phyloP scores from a whole-genome alignment of 1,140 invertebrate species.

The Drosophila ogumai region DNA sequence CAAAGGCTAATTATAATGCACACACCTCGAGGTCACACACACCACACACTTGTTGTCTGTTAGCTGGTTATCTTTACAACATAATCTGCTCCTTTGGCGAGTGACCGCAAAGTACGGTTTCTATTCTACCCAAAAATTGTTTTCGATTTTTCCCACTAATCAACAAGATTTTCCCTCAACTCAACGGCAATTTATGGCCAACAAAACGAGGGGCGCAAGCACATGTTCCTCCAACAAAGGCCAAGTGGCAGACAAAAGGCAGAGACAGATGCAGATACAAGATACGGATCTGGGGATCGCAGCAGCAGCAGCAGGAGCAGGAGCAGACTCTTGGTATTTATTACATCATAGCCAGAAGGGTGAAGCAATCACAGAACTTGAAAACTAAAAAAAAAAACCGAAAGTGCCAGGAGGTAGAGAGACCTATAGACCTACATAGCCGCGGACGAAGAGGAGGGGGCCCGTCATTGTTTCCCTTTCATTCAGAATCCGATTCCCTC shows the following conservation, averaged over 20 bases:
- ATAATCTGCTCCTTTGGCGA: slow-evolving; percentile 53
- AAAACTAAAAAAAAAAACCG: slow-evolving; percentile 70
- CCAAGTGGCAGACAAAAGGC: slow-evolving; percentile 26
- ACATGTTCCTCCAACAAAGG: slow-evolving; percentile 63
- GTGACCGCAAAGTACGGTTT: slow-evolving; percentile 73
- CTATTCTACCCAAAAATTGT: slow-evolving; percentile 31
- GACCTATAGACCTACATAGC: slow-evolving; percentile 81
- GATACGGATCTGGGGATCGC: slow-evolving; percentile 50
- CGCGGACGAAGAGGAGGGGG: slow-evolving; percentile 34
- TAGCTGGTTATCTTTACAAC: slow-evolving; percentile 44
- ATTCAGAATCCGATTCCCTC: slow-evolving; percentile 44
- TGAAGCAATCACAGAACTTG: slow-evolving; percentile 71
- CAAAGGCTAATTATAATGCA: slow-evolving; percentile 23
- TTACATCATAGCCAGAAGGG: slow-evolving; percentile 66
- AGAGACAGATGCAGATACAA: slow-evolving; percentile 34
- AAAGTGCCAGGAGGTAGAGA: slow-evolving; percentile 72
- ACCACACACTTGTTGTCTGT: slow-evolving; percentile 26
- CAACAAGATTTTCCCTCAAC: slow-evolving; percentile 68
- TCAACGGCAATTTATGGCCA: slow-evolving; percentile 66
- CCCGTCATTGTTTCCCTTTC: slow-evolving; percentile 71
- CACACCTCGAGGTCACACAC: slow-evolving; percentile 37
- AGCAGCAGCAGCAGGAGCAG: slow-evolving; percentile 14
- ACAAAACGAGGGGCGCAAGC: slow-evolving; percentile 45
- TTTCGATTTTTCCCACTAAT: slow-evolving; percentile 66
- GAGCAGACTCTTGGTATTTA: slow-evolving; percentile 56